phyloP scores from a whole-genome alignment of 2,113 vertebrate species.

The Eretmochelys imbricata region DNA sequence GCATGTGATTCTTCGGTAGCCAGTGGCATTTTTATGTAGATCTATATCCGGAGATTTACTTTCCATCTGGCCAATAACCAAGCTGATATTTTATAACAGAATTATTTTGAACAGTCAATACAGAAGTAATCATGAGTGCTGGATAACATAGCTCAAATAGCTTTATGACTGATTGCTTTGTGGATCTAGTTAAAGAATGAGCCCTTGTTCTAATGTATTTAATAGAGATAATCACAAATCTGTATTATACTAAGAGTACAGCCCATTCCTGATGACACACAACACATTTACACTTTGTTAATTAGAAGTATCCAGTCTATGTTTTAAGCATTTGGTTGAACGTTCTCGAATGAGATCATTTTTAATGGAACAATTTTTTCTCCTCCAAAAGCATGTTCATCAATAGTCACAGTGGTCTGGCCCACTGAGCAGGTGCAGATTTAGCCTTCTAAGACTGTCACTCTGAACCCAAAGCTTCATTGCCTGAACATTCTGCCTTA shows the following conservation, averaged over 20 bases:
- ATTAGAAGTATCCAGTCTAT: not conserved
- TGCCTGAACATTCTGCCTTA: not conserved
- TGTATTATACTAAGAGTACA: not conserved
- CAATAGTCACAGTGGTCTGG: not conserved
- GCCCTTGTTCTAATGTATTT: not conserved
- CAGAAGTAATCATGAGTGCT: accelerated
- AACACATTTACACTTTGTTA: not conserved
- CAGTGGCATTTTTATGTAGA: not conserved
- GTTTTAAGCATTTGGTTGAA: not conserved
- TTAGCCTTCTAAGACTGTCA: not conserved
- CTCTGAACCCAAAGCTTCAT: not conserved
- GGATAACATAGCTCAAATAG: not conserved
- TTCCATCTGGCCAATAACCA: not conserved
- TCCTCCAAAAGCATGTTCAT: accelerated
- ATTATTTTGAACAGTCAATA: not conserved
- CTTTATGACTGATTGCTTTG: not conserved
- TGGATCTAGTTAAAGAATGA: not conserved
- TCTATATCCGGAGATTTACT: not conserved
- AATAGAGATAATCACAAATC: not conserved
- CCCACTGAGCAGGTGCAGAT: not conserved
- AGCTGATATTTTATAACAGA: not conserved
- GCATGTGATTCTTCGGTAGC: not conserved
- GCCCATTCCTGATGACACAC: not conserved
- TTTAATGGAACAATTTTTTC: not conserved
- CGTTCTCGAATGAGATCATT: not conserved